Percentiles rank a stretch among this genome's conserved stretches.
These are phyloP conservation scores for Phenacoccus solenopsis DNA, from an alignment of 1,140 invertebrate genomes.

Conservation along the genomic window DNA sequence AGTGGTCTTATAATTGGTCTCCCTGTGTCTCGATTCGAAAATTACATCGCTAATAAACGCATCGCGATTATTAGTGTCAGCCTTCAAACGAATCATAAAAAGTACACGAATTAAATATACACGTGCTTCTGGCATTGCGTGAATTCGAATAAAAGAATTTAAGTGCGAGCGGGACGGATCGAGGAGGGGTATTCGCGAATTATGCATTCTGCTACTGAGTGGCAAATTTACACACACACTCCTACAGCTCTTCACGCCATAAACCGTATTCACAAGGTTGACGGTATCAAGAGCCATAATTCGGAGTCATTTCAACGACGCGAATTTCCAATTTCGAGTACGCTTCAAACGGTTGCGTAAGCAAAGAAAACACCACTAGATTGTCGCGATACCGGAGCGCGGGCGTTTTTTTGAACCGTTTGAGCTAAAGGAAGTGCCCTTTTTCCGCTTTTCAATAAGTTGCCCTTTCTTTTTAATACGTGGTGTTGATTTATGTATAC, in stretches of 20 bases:
- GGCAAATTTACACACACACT: slow-evolving; percentile 8
- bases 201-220: slow-evolving; percentile 15
- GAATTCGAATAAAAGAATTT: slow-evolving; percentile 12
- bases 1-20: neutral
- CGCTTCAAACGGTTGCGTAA: slow-evolving; percentile 7
- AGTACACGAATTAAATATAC: slow-evolving; percentile 9
- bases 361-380: too few relatives aligned
- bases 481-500: too few relatives aligned
- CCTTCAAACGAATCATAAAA: slow-evolving; percentile 15
- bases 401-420: too few relatives aligned
- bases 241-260: slow-evolving; percentile 6
- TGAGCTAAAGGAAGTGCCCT: too few relatives aligned
- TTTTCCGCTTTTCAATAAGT: too few relatives aligned
- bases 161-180: neutral
- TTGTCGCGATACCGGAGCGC: too few relatives aligned
- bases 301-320: neutral
- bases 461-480: too few relatives aligned
- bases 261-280: slow-evolving; percentile 11
- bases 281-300: slow-evolving; percentile 7
- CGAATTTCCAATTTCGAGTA: slow-evolving; percentile 8
- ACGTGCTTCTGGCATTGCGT: slow-evolving; percentile 7
- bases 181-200: slow-evolving; percentile 8
- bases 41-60: slow-evolving; percentile 6
- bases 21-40: neutral
- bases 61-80: slow-evolving; percentile 8